These are phyloP conservation scores for Pangasius larnaudii DNA, from an alignment of 2,797 vertebrate species.

Conservation along the genomic window DNA sequence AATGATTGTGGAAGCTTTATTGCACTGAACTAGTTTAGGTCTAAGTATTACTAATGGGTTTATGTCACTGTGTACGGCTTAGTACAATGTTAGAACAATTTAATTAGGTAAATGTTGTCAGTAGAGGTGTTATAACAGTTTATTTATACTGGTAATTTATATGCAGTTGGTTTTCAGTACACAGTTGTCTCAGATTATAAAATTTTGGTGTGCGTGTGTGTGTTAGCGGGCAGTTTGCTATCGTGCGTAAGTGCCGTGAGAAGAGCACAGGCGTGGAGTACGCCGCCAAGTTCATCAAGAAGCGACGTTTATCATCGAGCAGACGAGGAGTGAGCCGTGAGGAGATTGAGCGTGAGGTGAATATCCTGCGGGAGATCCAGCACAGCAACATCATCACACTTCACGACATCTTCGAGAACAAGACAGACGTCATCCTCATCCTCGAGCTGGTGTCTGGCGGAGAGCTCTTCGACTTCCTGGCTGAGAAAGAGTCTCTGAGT, in stretches of 20 bases:
- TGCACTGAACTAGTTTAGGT: too few relatives aligned
- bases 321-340: conserved; percentile 94
- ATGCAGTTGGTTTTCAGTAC: background rate
- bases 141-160: too few relatives aligned
- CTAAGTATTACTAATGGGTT: too few relatives aligned
- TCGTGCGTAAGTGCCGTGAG: conserved; percentile 93
- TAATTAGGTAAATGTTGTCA: too few relatives aligned
- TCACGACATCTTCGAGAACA: conserved; percentile 98
- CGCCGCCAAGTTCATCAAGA: conserved; percentile 98
- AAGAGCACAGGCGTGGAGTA: conserved; percentile 83
- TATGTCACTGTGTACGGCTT: too few relatives aligned
- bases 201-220: conserved; percentile 1
- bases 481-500: conserved; percentile 94
- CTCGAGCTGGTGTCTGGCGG: conserved; percentile 96
- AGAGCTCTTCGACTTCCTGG: conserved; percentile 97
- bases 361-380: conserved; percentile 95
- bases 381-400: conserved; percentile 98
- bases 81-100: too few relatives aligned
- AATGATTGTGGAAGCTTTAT: too few relatives aligned
- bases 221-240: conserved; percentile 93
- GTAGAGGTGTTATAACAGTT: too few relatives aligned
- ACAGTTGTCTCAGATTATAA: background rate
- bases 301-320: conserved; percentile 92
- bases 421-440: conserved; percentile 96
- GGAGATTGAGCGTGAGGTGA: conserved; percentile 96